Base-by-base conservation (phyloP, 2,113 vertebrate species). In the Balaeniceps rex region DNA sequence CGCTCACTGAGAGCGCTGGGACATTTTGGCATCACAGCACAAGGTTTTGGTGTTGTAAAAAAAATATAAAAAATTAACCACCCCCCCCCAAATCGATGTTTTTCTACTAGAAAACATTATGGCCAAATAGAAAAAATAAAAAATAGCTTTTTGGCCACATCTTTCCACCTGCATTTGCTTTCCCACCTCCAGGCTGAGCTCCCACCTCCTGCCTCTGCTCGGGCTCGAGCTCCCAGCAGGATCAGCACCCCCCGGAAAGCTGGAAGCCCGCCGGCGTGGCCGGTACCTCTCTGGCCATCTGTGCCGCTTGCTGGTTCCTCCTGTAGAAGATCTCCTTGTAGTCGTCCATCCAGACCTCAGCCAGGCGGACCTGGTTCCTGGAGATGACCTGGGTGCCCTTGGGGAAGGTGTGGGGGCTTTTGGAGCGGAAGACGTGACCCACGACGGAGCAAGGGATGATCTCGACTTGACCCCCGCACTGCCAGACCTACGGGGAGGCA, bases 291-390 rank as follows among this genome's bases (percentile, higher is more conserved):
- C 61, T 93, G 87, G 99, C 99, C 98, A 99, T 99, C 77, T 95
- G 92, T 0, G 98, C 98, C 8, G 99, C 99, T 13, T 98, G 98
- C 28, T 98, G 97, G 97, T 99, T 99, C 57, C 99, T 98, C 18
- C 99, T 97, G 93, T 99, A 99, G 98, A 96, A 99, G 88, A 99
- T 98, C 66, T 98, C 98, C 97, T 99, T 99, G 95, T 99, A 99
- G 71, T 96, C 95, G 1, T 99, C 99, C 99, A 99, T 99, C 99
- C 99, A 99, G 85, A 99, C 99, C 97, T 99, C 99, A 1, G 99
- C 99, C 97, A 99, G 97, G 71, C 99, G 99, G 63, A 99, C 99
- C 81, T 99, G 99, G 97, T 99, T 99, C 54, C 99, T 98, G 26
- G 99, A 98, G 94, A 99, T 99, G 46, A 99, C 99, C 70, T 98